Base-by-base conservation (phyloP, 2,888 invertebrate genomes). In the Phyllotreta cruciferae region DNA sequence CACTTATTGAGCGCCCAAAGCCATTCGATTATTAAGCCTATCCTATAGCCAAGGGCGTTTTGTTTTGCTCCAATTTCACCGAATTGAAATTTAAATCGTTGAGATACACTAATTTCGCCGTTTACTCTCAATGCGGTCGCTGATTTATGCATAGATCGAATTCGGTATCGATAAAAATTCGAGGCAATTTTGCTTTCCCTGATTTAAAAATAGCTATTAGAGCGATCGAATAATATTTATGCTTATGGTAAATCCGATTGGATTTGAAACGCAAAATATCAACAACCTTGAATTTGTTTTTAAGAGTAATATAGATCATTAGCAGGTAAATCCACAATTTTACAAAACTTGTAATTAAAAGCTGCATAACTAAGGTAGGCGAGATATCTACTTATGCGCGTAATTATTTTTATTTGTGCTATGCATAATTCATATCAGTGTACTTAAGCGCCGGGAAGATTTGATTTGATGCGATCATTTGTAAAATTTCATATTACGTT, bases 1-100 rank as follows among this genome's bases (percentile, higher is more conserved):
- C 63, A 64, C 56, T 64, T 60, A 56, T 56, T 60, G 37, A 35
- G 39, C n/a, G 37, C 60, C 63, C 13, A 35, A 37, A 60, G 56
- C 52, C 2, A 38, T 45, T 56, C 45, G 41, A 58, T 45, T 56
- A 67, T 60, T 60, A 56, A 60, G 62, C 57, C 66, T 56, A 65
- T 64, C 63, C 67, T 52, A 67, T 37, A 41, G 0, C 64, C 55
- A 13, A 37, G 38, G 63, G 67, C 67, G 13, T 14, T 42, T 45
- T 39, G 54, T 47, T 61, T 55, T 61, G 67, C 63, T 67, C 67
- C 60, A 57, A 63, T 65, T 67, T 63, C 56, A 57, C 44, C 49
- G 56, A 52, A 60, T 50, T 47, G 47, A 56, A 37, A 24, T 42
- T 45, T 56, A 8, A 47, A 14, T 47, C 57, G 39, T 57, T 49